Conservation (phyloP, 2,888 invertebrate species). For the Neelides folsomi region DNA sequence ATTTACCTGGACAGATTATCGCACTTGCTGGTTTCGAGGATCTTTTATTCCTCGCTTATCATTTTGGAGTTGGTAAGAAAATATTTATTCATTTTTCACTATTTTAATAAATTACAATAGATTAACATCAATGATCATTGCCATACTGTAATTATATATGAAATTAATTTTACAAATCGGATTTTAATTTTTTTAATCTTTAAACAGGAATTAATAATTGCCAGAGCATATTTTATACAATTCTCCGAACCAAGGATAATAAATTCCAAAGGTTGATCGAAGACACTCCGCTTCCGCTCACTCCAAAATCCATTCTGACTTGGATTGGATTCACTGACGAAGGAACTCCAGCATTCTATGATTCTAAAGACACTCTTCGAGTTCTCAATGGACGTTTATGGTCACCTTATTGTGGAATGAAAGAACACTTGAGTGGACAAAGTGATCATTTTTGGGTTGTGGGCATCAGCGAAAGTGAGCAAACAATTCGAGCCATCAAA, state of each 20-base stretch:
- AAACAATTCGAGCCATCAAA: constrained; percentile 64
- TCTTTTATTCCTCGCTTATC: constrained; percentile 40
- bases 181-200: constrained; percentile 10
- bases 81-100: background rate
- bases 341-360: constrained; percentile 63
- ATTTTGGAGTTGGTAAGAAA: constrained; percentile 44
- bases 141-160: too few species aligned
- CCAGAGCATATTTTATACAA: constrained; percentile 33
- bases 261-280: constrained; percentile 51
- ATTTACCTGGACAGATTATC: constrained; percentile 59
- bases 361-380: constrained; percentile 61
- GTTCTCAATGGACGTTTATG: constrained; percentile 59
- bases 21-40: constrained; percentile 25
- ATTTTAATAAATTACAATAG: too few species aligned
- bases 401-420: constrained; percentile 67
- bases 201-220: constrained; percentile 36
- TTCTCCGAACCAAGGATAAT: constrained; percentile 13
- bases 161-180: background rate
- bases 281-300: constrained; percentile 48
- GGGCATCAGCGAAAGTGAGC: constrained; percentile 61
- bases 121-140: too few species aligned
- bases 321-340: constrained; percentile 73
- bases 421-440: constrained; percentile 48
- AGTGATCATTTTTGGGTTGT: constrained; percentile 38
- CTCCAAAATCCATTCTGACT: constrained; percentile 50